phyloP scores from a whole-genome alignment of 2,797 vertebrate species.

The Poeciliopsis infans region DNA sequence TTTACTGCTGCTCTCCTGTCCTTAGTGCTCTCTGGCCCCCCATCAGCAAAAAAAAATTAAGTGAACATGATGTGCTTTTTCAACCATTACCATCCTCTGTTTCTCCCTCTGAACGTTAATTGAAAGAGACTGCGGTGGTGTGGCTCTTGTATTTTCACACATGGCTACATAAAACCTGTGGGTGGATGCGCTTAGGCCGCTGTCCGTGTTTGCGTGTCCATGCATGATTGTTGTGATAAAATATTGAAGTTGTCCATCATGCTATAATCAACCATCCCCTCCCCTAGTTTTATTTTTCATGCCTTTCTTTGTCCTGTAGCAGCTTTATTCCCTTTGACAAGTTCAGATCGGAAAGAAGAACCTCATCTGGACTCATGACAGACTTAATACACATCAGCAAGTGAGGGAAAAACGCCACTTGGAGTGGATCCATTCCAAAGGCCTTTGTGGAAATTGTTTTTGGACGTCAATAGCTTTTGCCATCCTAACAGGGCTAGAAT shows the following conservation, averaged over 20 bases:
- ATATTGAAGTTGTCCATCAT: conserved; percentile 75
- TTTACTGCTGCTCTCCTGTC: conserved; percentile 32
- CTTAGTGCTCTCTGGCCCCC: conserved; percentile 55
- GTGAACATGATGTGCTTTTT: conserved; percentile 76
- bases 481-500: conserved; percentile 65
- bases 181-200: conserved; percentile 65
- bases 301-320: conserved; percentile 49
- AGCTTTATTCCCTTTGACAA: conserved; percentile 61
- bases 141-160: conserved; percentile 78
- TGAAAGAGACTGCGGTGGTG: conserved; percentile 71
- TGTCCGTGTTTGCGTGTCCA: conserved; percentile 71
- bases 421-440: conserved; percentile 73
- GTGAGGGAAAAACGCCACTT: conserved; percentile 78
- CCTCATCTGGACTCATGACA: conserved; percentile 78
- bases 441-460: conserved; percentile 71
- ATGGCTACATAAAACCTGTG: conserved; percentile 79
- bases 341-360: conserved; percentile 74
- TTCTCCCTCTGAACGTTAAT: conserved; percentile 76
- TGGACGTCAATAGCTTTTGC: conserved; percentile 70
- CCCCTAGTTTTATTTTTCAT: conserved; percentile 55
- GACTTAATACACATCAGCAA: conserved; percentile 76
- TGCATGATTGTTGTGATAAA: conserved; percentile 72
- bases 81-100: conserved; percentile 69
- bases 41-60: conserved; percentile 71
- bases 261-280: conserved; percentile 62